A percentile compares a stretch with the other conserved stretches of the same genome.
Conservation (phyloP, 2,888 invertebrate species). For the Tetropium fuscum region DNA sequence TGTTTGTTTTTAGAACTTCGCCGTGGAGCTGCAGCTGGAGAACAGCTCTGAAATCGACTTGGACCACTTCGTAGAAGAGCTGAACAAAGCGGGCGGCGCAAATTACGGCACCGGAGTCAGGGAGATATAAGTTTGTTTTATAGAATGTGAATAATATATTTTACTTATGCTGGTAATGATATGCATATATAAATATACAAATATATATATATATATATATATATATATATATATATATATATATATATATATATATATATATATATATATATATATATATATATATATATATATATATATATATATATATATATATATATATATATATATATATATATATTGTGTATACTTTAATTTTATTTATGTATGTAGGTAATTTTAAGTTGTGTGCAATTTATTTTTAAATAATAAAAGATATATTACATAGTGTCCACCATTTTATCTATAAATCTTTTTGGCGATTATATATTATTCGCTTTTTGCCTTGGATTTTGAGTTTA, state of each 20-base stretch:
- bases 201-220: no score
- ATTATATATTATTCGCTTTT: no score
- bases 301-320: no score
- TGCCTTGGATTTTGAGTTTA: no score
- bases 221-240: no score
- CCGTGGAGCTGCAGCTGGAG: constrained; percentile 80
- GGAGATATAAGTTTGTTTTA: constrained; percentile 62
- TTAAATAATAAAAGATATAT: constrained; percentile 16
- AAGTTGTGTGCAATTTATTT: constrained; percentile 20
- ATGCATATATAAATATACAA: no score
- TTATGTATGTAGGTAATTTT: constrained; percentile 14
- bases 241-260: no score
- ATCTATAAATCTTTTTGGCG: no score
- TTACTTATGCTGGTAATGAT: constrained; percentile 16
- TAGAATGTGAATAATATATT: constrained; percentile 26
- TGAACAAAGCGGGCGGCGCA: constrained; percentile 82
- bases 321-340: no score
- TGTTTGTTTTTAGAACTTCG: constrained; percentile 61
- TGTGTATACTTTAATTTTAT: constrained; percentile 23
- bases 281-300: no score
- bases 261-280: no score
- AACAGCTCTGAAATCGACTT: constrained; percentile 77
- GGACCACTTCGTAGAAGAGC: constrained; percentile 75
- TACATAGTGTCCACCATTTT: not conserved
- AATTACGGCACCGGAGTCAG: constrained; percentile 84